Evolutionary conservation across 2,888 invertebrate genomes (phyloP), one percentile per base, ranked within the genome.

Genomic region (Eupithecia pulchellata): DNA sequence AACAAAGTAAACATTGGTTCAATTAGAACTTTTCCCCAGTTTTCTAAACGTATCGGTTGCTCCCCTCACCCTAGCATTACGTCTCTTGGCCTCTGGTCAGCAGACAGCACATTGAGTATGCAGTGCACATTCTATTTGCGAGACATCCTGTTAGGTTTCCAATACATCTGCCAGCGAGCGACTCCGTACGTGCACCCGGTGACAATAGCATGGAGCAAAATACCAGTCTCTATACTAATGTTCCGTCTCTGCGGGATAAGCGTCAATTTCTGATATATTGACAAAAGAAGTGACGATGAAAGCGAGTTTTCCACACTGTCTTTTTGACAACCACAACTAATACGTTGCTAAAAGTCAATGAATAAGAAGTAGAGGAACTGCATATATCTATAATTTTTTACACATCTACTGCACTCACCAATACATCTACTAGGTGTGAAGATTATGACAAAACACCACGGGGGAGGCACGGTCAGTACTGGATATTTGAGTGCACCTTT

Each of bases 101-200:
- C 20, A 17, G 14, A 29, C n/a, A 3, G 32, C 20, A 20, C 76
- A 82, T 81, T 89, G 84, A 81, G 89, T 88, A 92, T 91, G 89
- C 91, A 84, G 81, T 77, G 77, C 87, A 84, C 89, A 89, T 89
- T 85, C 86, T 91, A 90, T 92, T 92, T 92, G 91, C 88, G 87
- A 91, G 91, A 91, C 91, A 91, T 91, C 91, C 91, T 92, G 92
- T 92, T 93, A 90, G 92, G 89, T 92, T 91, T 93, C 92, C 92
- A 91, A 93, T 93, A 91, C 93, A 92, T 93, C 91, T 91, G 92
- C 81, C 86, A 82, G 82, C 78, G 82, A 82, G 78, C 82, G 89
- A 86, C 86, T 86, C 81, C 73, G 78, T 85, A 91, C 90, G 90
- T 91, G 90, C 82, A 69, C 79, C 82, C 79, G 79, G 82, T 85